Conservation (phyloP, 2,888 invertebrate species). For the Hesperia comma region DNA sequence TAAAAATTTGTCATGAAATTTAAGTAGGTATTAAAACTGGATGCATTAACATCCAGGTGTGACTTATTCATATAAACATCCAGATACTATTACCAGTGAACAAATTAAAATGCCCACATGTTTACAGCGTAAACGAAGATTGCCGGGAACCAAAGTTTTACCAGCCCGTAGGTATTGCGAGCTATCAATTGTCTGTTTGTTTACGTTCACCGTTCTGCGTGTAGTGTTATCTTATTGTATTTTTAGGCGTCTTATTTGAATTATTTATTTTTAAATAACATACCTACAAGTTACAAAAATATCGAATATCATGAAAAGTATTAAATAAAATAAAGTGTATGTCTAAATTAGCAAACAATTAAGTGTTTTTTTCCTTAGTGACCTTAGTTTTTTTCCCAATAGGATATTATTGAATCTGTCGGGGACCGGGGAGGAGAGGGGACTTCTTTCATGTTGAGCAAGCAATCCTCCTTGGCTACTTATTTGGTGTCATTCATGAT, state of each 20-base stretch:
- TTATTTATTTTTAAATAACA: neutral
- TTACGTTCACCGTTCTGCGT: constrained; percentile 45
- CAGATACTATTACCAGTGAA: constrained; percentile 38
- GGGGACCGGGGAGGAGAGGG: too few relatives aligned
- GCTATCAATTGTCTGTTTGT: constrained; percentile 55
- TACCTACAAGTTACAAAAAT: too few relatives aligned
- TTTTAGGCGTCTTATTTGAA: constrained; percentile 20
- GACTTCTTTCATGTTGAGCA: too few relatives aligned
- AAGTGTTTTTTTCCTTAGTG: too few relatives aligned
- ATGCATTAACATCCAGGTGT: constrained; percentile 57
- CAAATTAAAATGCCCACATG: constrained; percentile 36
- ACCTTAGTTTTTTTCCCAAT: too few relatives aligned
- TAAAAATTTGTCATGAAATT: constrained; percentile 52
- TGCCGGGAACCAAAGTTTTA: constrained; percentile 34
- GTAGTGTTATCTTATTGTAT: constrained; percentile 32
- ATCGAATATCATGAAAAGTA: too few relatives aligned
- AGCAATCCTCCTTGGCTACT: too few relatives aligned
- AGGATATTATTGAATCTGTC: too few relatives aligned
- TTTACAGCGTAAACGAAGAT: constrained; percentile 42
- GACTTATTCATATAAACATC: constrained; percentile 53
- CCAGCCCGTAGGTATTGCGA: constrained; percentile 51
- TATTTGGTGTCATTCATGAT: too few relatives aligned
- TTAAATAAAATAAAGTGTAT: too few relatives aligned
- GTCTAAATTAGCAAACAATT: too few relatives aligned
- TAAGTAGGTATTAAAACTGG: neutral